Base-by-base conservation (phyloP, 1,140 invertebrate genomes). In the Pantala flavescens region DNA sequence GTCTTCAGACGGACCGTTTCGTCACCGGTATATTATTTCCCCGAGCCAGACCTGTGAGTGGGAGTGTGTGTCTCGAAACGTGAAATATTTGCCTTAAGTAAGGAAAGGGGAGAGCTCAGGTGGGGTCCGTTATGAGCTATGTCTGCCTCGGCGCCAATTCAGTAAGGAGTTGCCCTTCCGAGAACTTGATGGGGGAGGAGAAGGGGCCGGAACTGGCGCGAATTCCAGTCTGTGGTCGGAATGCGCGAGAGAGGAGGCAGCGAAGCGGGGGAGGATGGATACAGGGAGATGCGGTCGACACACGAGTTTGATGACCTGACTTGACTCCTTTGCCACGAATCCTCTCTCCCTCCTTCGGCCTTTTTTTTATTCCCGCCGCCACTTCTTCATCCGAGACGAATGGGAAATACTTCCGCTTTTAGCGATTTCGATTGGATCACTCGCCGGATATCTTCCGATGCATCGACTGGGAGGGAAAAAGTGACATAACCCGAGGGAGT, bases 161-260 rank as follows among this genome's bases (percentile, higher is more conserved):
- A n/a, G n/a, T n/a, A n/a, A n/a, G 28, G 28, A 36, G 28, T 63
- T 63, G 49, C 12, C 49, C 49, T 63, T 19, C n/a, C n/a, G 49
- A 63, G 49, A 21, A 63, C 3, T 19, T 3, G 49, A 12, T 5
- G 49, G n/a, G 5, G n/a, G 12, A 63, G 49, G 12, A 63, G 49
- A 63, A 21, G 49, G 16, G 49, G 49, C 49, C 49, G 49, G 49
- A 63, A 7, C 49, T 63, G n/a, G 49, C 49, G 49, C 49, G 49
- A 63, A 63, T 63, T 63, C 49, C 49, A 63, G 49, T 63, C 49
- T 63, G 49, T 63, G 49, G 49, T 63, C 49, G 49, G 49, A 63
- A 63, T 63, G 49, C 43, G 43, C 43, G 43, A 49, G 43, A 49
- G 43, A 16, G 43, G 9, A 49, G 43, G 9, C 16, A 16, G 43